Evolutionary conservation across 2,113 vertebrate genomes (phyloP), one percentile per base, ranked within the genome.

Genomic region (Scalopus aquaticus): DNA sequence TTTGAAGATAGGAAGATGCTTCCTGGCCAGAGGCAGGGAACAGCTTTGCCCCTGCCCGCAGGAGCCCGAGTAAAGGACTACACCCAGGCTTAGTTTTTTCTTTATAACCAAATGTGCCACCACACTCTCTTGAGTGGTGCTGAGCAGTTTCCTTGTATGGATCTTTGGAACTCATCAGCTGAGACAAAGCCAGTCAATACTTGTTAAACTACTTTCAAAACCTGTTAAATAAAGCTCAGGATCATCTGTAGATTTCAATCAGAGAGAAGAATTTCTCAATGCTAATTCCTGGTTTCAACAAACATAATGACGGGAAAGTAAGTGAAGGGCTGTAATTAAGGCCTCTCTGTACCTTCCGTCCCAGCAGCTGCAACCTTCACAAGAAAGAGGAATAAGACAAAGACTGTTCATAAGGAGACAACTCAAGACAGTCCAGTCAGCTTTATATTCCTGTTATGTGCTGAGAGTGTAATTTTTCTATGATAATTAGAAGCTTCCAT

Each of bases 281-380:
- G 39, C 42, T 92, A 78, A 73, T 6, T 72, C 74, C 26, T 54
- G 60, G 37, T 82, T 90, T 77, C 67, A 42, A 46, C 49, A 9
- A n/a, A 85, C 10, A 20, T 30, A 42, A 83, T 24, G 42, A 83
- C 3, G 78, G 58, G 39, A 62, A 80, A 56, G 42, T 20, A n/a
- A 46, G 17, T 2, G 8, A 77, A 49, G 56, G 28, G 6, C 19
- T 76, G 19, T 56, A 9, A 8, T 9, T 10, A 64, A 0, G 7
- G 65, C 6, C 30, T n/a, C 32, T 1, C 35, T 1, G 85, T 82
- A 69, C 97, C 97, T 96, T 97, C 96, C 96, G 96, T 93, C 73
- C 49, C 49, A 51, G 16, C 49, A 51, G 49, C 93, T 86, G 97
- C 58, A 69, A 90, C 56, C 93, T 65, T 90, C 88, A 90, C 96